Percentiles rank a stretch among this genome's conserved stretches.
Conservation (phyloP, 2,888 invertebrate species). For the Pachymerium ferrugineum region DNA sequence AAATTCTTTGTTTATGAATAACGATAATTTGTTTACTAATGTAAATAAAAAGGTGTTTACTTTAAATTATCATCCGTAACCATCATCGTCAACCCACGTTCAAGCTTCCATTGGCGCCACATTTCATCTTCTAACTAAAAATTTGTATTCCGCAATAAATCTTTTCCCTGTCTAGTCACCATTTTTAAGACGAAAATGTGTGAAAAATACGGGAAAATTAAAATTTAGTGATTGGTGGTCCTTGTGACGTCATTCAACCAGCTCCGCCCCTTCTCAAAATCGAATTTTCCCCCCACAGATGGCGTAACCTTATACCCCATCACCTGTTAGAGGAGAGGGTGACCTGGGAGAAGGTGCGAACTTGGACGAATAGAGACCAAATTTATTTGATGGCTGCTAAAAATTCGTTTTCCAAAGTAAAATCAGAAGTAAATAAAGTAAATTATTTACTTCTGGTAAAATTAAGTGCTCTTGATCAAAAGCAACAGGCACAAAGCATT, state of each 20-base stretch:
- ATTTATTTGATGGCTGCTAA: neutral
- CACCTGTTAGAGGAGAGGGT: too few relatives aligned
- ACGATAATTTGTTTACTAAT: neutral
- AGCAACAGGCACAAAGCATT: neutral
- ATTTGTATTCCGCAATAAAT: conserved; percentile 34
- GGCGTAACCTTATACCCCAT: too few relatives aligned
- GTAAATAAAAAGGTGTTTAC: neutral
- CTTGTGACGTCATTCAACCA: too few relatives aligned
- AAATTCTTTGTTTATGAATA: conserved; percentile 10
- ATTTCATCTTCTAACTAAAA: conserved; percentile 36
- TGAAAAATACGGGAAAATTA: too few relatives aligned
- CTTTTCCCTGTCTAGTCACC: conserved; percentile 35
- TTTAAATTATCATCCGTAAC: conserved; percentile 36
- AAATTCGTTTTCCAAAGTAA: neutral
- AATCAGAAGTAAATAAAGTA: too few relatives aligned
- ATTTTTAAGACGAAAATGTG: too few relatives aligned
- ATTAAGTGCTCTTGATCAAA: neutral
- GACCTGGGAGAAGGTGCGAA: too few relatives aligned
- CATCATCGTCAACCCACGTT: conserved; percentile 37
- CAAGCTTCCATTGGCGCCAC: conserved; percentile 37
- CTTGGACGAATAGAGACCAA: too few relatives aligned
- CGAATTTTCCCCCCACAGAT: too few relatives aligned
- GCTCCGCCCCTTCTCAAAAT: too few relatives aligned
- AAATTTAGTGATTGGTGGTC: too few relatives aligned
- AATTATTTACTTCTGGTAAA: too few relatives aligned